A percentile compares a stretch with the other conserved stretches of the same genome.
These are phyloP conservation scores for Kryphioiulus occultus DNA, from an alignment of 2,888 invertebrate genomes.

Conservation along the genomic window DNA sequence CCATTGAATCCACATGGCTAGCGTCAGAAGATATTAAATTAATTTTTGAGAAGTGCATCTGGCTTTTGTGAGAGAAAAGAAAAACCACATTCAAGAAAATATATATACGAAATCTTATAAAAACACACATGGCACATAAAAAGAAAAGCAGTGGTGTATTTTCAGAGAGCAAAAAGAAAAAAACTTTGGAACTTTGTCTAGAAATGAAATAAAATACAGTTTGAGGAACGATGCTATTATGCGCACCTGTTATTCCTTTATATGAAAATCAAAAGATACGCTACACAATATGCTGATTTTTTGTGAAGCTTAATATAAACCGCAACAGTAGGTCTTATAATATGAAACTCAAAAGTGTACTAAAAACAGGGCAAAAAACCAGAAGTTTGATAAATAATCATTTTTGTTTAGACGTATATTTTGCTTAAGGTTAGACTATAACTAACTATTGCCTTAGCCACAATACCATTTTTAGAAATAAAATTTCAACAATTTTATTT, in stretches of 20 bases:
- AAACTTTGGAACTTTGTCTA: conserved; percentile 14
- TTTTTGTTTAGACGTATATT: no score
- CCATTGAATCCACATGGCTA: conserved; percentile 27
- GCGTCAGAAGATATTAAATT: conserved; percentile 33
- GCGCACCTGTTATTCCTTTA: neutral
- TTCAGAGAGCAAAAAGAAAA: neutral
- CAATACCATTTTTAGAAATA: no score
- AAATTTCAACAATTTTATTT: no score
- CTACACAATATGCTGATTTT: neutral
- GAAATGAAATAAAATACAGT: neutral
- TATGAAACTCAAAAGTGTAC: neutral
- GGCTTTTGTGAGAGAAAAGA: conserved; percentile 19
- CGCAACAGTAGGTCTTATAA: neutral
- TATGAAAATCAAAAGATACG: neutral
- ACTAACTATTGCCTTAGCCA: no score
- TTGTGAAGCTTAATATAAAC: neutral
- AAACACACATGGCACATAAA: conserved; percentile 3
- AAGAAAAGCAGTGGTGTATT: neutral
- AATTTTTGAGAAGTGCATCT: conserved; percentile 29
- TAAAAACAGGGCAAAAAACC: neutral
- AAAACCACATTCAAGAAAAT: neutral
- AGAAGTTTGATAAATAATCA: no score
- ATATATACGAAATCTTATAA: neutral
- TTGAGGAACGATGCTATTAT: neutral
- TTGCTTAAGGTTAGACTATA: no score